Base-by-base conservation (phyloP, 2,888 invertebrate genomes). In the Phyto melanocephala region DNA sequence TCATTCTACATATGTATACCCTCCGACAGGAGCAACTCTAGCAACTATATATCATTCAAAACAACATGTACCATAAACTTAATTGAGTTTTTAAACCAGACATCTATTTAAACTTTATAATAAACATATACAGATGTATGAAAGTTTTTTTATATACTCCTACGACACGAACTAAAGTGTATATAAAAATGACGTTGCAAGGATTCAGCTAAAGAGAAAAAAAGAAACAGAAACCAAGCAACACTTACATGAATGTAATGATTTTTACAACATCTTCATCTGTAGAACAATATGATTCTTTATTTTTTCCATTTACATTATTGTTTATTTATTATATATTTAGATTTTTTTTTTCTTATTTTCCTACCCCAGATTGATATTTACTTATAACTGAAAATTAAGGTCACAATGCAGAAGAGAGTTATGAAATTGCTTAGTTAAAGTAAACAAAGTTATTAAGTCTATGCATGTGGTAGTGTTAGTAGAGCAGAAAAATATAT, bases 11-110 rank as follows among this genome's bases (percentile, higher is more conserved):
- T n/a, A n/a, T n/a, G n/a, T 6, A 5, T 28, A 6, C 6, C 28
- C 28, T 3, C 28, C 28, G 6, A 28, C 28, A 5, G 6, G 28
- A 28, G 28, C 3, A 28, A 5, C 28, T 28, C 3, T 3, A 28
- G 28, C 28, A 28, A 28, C n/a, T n/a, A n/a, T n/a, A 28, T 28
- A 28, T 28, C 6, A 28, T 28, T 28, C 6, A 28, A 3, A 28
- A 28, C 6, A 3, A 28, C 28, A 28, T 28, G 4, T 3, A 54
- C 7, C 8, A 28, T n/a, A 28, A 54, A 54, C 28, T 54, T 54
- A 28, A 54, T 54, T 54, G 52, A 54, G 52, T 54, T 54, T 15
- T 54, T 8, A 28, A 54, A 54, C 52, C 52, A 54, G 28, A 54
- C 52, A 54, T 28, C 8, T 54, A 54, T 24, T 13, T 28, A 54